These are phyloP conservation scores for Galendromus occidentalis DNA, from an alignment of 1,140 invertebrate species.

Conservation along the genomic window DNA sequence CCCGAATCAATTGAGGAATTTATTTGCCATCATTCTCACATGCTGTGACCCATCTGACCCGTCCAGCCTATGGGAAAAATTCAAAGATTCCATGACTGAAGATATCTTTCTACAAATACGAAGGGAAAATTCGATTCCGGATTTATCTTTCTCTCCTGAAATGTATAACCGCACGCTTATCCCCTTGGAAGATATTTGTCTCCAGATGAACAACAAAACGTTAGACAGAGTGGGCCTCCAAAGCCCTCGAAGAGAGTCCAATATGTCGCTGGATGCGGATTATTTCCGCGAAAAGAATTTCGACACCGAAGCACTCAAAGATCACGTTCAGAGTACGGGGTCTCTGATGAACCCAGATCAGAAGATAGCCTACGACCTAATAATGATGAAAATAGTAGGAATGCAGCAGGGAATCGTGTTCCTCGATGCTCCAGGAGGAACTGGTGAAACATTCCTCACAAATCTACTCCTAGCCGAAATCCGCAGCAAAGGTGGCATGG, in stretches of 20 bases:
- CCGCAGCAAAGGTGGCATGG: slow-evolving; percentile 21
- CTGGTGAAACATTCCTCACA: slow-evolving; percentile 25
- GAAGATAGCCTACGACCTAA: slow-evolving; percentile 16
- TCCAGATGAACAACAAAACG: neutral
- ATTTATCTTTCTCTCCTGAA: neutral
- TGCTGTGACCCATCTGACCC: slow-evolving; percentile 22
- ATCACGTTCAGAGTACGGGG: neutral
- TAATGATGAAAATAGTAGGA: slow-evolving; percentile 20
- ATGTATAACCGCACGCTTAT: slow-evolving; percentile 15
- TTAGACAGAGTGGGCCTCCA: neutral
- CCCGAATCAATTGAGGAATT: slow-evolving; percentile 20
- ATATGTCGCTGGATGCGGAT: neutral
- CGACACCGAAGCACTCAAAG: neutral
- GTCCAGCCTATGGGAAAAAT: slow-evolving; percentile 16
- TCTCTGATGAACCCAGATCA: slow-evolving; percentile 7
- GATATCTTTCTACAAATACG: neutral
- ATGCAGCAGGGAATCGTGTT: slow-evolving; percentile 18
- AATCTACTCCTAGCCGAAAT: slow-evolving; percentile 17
- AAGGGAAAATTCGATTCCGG: neutral
- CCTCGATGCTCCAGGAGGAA: slow-evolving; percentile 21
- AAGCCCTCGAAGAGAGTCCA: neutral
- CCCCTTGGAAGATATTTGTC: slow-evolving; percentile 13
- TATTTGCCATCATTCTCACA: slow-evolving; percentile 28
- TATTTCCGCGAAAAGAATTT: neutral
- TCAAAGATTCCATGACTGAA: slow-evolving; percentile 15